Base-by-base conservation (phyloP, 2,797 vertebrate genomes). In the Argya squamiceps region DNA sequence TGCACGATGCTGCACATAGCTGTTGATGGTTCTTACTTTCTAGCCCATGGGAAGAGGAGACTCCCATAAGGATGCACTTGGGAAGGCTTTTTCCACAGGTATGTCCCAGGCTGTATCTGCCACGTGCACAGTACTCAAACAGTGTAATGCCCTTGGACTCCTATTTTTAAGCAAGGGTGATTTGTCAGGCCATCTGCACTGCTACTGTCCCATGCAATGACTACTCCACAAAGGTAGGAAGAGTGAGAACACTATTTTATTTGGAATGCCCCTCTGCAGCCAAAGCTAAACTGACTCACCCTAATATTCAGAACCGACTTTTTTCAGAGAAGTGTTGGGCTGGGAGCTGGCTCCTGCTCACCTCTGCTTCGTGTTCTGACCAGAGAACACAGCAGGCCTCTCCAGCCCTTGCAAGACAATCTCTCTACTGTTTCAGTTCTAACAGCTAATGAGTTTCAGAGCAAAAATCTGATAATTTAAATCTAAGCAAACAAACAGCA, bases 1-100 rank as follows among this genome's bases (percentile, higher is more conserved):
- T 2, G 3, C 5, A 0, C 2, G 23, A 44, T 1, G 1, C 4
- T 3, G 36, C 47, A 36, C 58, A 15, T 4, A 26, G 12, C 1
- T 20, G 11, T 5, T 15, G 22, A 23, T 30, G 11, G 27, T 13
- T 36, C 27, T 64, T 34, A 30, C 18, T 24, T 75, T 53, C 43
- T 10, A 49, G 65, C 10, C 29, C 1, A 0, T 12, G 21, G n/a
- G 20, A 70, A 77, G 44, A 52, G 17, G 9, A 39, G 30, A 52
- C 30, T 39, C 18, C 56, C 43, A 7, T 7, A 29, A 37, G 8
- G 49, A 37, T 18, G n/a, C 29, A 3, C 49, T 60, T 14, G 1
- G 1, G 30, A 64, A 79, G 32, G 53, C 23, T 36, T 47, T 74
- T 55, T n/a, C 65, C 37, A 8, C 5, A 53, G 36, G 13, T 34